Evolutionary conservation across 92 coral and sea anemone species (phyloP), one percentile per base, ranked within the genome.

Genomic region (Meandrina meandrites): DNA sequence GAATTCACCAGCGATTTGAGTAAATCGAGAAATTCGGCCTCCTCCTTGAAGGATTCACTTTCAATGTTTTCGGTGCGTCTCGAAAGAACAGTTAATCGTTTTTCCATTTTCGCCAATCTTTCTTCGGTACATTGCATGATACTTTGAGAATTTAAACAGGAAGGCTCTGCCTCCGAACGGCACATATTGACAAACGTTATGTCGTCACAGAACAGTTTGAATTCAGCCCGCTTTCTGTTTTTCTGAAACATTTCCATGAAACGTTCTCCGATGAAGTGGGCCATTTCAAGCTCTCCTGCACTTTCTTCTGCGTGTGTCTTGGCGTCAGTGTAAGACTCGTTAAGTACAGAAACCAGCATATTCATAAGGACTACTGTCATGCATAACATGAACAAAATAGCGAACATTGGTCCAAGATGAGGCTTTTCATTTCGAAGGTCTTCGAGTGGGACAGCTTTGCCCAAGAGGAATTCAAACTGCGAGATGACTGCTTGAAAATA

Each of bases 381-480:
- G 0, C 67, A 76, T 28, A 69, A 19, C 85, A 79, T 81, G 35
- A 72, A 90, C 14, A 48, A 4, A 22, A 78, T 28, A 22, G 84
- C 79, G 47, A 86, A 90, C 21, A 67, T 0, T 1, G 90, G 88
- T 1, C 83, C 85, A 36, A 90, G 13, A 54, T 81, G 5, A 1
- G 27, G 48, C 22, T 70, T 68, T 8, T 90, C 84, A 2, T 81
- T 66, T 28, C 80, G 83, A 4, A 90, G 86, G n/a, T 77, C 79
- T 2, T 75, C 80, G 0, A 90, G 64, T 17, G 92, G 92, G 24
- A 86, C 83, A 18, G 92, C 86, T 86, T 82, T 86, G 45, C 92
- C 92, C 21, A 90, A 62, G 47, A 90, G 70, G 50, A 90, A 90
- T 57, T 90, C 79, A 17, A 90, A 54, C 54, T 90, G 92, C 1